Evolutionary conservation across 2,797 vertebrate genomes (phyloP).

Genomic region (Lithobates sylvaticus): DNA sequence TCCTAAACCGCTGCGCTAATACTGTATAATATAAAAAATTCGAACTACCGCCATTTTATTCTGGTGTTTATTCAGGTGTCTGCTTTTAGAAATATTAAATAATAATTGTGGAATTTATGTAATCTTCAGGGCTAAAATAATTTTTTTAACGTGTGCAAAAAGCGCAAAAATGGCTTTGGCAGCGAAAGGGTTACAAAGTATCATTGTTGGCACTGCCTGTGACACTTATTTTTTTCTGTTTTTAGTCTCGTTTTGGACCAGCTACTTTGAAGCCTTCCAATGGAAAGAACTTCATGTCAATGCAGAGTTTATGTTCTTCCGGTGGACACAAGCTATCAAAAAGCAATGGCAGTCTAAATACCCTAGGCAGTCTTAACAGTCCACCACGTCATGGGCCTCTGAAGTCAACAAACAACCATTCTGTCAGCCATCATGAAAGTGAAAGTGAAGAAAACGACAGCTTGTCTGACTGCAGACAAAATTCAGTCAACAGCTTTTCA

Average conservation of each 20-base stretch:
- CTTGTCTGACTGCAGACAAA: constrained; percentile 87
- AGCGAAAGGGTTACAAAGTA: not conserved
- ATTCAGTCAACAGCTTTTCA: constrained; percentile 91
- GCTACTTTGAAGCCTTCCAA: constrained; percentile 90
- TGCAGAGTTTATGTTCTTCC: constrained; percentile 90
- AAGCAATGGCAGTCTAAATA: constrained; percentile 85
- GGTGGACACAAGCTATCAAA: constrained; percentile 90
- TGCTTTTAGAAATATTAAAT: too few relatives aligned
- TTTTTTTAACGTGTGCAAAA: too few relatives aligned
- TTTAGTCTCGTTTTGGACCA: constrained; percentile 87
- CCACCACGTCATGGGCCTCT: constrained; percentile 73
- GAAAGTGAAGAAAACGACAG: constrained; percentile 68
- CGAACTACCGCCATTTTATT: too few relatives aligned
- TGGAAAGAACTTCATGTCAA: constrained; percentile 91
- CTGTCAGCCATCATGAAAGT: constrained; percentile 84
- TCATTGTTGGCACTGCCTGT: not conserved
- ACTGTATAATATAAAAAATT: too few relatives aligned
- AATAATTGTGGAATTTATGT: too few relatives aligned
- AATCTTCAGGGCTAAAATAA: too few relatives aligned
- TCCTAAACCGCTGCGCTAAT: too few relatives aligned
- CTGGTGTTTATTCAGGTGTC: too few relatives aligned
- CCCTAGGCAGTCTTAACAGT: constrained; percentile 80
- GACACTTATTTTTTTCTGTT: constrained; percentile 58
- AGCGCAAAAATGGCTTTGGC: too few relatives aligned
- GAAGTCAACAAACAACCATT: constrained; percentile 75